Evolutionary conservation across 2,888 invertebrate genomes (phyloP).

Genomic region (Ernsta delagoae): DNA sequence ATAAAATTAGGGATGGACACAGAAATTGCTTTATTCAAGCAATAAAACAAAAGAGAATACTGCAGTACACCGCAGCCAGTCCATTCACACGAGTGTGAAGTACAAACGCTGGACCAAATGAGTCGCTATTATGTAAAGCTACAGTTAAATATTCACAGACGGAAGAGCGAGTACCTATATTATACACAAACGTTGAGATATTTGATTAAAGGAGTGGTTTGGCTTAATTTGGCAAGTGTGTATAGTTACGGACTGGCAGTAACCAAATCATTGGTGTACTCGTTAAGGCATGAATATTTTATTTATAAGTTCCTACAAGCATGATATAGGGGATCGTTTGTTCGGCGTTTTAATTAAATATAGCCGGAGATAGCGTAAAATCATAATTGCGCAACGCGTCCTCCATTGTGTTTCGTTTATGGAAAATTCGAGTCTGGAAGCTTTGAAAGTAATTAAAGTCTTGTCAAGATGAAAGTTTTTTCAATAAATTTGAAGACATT

Average conservation of each 20-base stretch:
- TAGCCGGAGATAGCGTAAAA: neutral
- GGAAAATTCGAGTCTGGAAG: slow-evolving; percentile 8
- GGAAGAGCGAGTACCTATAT: slow-evolving; percentile 19
- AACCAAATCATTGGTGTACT: slow-evolving; percentile 26
- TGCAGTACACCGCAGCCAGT: slow-evolving; percentile 33
- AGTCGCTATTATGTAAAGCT: slow-evolving; percentile 37
- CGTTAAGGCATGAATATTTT: slow-evolving; percentile 29
- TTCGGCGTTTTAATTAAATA: slow-evolving; percentile 8
- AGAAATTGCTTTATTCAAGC: slow-evolving; percentile 17
- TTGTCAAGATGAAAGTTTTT: neutral
- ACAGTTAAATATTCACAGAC: slow-evolving; percentile 38
- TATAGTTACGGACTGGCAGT: slow-evolving; percentile 21
- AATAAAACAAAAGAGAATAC: slow-evolving; percentile 30
- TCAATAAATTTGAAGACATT: neutral
- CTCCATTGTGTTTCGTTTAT: slow-evolving; percentile 7
- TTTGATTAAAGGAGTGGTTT: slow-evolving; percentile 35
- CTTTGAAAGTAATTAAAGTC: slow-evolving; percentile 1
- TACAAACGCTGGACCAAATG: slow-evolving; percentile 37
- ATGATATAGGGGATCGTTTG: slow-evolving; percentile 1
- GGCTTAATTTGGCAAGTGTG: slow-evolving; percentile 35
- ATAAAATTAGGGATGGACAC: neutral
- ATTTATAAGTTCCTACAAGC: slow-evolving; percentile 21
- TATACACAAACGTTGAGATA: slow-evolving; percentile 35
- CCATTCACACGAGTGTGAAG: slow-evolving; percentile 30
- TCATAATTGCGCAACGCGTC: neutral